A percentile compares a stretch with the other conserved stretches of the same genome.
These are phyloP conservation scores for Ceratina japonica DNA, from an alignment of 1,140 invertebrate species.

Conservation along the genomic window DNA sequence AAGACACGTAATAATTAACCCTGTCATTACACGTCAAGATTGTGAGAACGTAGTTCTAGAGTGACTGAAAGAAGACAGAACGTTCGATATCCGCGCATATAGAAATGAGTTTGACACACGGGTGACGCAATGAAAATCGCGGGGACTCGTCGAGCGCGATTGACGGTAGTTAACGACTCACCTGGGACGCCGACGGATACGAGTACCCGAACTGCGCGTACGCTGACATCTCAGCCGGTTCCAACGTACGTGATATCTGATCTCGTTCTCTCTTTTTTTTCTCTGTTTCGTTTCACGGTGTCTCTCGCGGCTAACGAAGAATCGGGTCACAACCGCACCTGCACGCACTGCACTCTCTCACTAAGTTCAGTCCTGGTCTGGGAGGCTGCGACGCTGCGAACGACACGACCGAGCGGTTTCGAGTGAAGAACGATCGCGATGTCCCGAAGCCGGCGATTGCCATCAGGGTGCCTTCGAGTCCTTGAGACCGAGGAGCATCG, in stretches of 20 bases:
- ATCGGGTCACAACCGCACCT: slow-evolving; percentile 59
- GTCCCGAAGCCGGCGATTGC: slow-evolving; percentile 22
- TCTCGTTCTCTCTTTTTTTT: neutral
- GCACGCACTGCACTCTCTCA: slow-evolving; percentile 60
- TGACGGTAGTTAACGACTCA: slow-evolving; percentile 72
- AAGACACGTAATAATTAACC: no score
- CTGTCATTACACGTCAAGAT: no score
- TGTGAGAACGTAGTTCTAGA: no score
- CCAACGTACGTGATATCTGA: slow-evolving; percentile 23
- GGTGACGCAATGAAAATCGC: neutral
- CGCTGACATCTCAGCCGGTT: slow-evolving; percentile 83
- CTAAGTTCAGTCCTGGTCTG: slow-evolving; percentile 43
- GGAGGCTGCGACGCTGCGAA: neutral
- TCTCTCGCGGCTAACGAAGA: slow-evolving; percentile 25
- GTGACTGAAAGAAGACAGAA: neutral
- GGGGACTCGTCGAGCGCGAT: neutral
- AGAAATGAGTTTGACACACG: neutral
- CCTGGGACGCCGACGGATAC: slow-evolving; percentile 89
- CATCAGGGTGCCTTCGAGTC: slow-evolving; percentile 55
- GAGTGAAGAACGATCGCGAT: slow-evolving; percentile 4
- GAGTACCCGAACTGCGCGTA: slow-evolving; percentile 91
- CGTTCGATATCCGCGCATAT: neutral
- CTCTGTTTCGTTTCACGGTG: neutral
- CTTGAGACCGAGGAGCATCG: slow-evolving; percentile 16
- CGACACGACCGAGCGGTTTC: slow-evolving; percentile 1